phyloP scores from a whole-genome alignment of 37 sponge, comb jelly and placozoan genomes.

The Mnemiopsis leidyi region DNA sequence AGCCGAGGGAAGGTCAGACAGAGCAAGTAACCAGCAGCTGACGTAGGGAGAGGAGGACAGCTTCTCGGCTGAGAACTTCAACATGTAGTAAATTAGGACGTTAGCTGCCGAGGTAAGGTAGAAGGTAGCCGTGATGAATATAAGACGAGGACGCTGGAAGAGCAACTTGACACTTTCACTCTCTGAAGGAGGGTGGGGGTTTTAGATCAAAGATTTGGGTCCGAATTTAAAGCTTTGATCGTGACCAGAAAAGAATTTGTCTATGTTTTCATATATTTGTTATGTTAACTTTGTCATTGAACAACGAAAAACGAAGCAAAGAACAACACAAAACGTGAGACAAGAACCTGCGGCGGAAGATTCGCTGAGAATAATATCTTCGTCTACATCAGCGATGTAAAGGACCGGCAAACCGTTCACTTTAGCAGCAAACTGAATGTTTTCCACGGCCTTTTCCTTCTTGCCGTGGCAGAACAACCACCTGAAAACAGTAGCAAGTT shows the following conservation, averaged over 20 bases:
- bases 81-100: constrained; percentile 46
- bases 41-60: constrained; percentile 39
- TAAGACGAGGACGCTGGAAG: not conserved
- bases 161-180: not conserved
- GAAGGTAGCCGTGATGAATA: constrained; percentile 17
- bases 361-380: not conserved
- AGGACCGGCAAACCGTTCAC: constrained; percentile 1
- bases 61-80: constrained; percentile 37
- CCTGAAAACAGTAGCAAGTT: not conserved
- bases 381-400: not conserved
- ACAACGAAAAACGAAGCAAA: no score
- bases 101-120: constrained; percentile 18
- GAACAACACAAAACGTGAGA: no score
- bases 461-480: constrained; percentile 43
- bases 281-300: no score
- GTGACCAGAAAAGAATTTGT: no score
- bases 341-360: not conserved
- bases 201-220: no score
- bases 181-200: no score
- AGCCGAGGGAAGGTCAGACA: constrained; percentile 25
- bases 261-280: no score
- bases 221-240: no score
- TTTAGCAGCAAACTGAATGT: constrained; percentile 21
- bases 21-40: not conserved
- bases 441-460: constrained; percentile 14